A percentile compares a stretch with the other conserved stretches of the same genome.
Conservation (phyloP, 2,888 invertebrate species). For the Rhabditophanes sp. region DNA sequence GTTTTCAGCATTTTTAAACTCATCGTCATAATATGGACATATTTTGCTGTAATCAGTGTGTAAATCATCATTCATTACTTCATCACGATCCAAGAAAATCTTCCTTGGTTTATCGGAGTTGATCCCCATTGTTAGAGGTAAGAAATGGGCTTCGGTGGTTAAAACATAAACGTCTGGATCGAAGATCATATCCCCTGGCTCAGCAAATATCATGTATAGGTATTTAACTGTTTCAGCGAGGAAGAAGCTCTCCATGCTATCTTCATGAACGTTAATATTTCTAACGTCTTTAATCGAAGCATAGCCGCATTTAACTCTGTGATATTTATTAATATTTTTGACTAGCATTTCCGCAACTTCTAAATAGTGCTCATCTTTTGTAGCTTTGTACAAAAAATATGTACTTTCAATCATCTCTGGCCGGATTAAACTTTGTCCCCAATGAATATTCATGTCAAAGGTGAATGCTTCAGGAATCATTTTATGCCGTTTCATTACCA, state of each 20-base stretch:
- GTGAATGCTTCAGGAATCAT: conserved; percentile 97
- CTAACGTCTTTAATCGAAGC: conserved; percentile 90
- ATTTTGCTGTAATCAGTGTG: too few relatives aligned
- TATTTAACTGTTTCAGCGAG: conserved; percentile 95
- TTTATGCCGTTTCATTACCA: conserved; percentile 88
- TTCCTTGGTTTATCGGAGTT: too few relatives aligned
- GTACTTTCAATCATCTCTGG: conserved; percentile 96
- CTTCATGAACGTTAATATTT: conserved; percentile 66
- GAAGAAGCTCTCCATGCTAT: conserved; percentile 94
- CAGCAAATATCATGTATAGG: conserved; percentile 75
- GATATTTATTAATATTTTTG: conserved; percentile 70
- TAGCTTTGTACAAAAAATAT: conserved; percentile 82
- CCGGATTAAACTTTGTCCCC: conserved; percentile 88
- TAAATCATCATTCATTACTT: too few relatives aligned
- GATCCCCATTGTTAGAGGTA: conserved; percentile 58
- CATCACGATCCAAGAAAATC: too few relatives aligned
- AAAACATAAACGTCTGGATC: conserved; percentile 49
- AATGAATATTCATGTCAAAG: conserved; percentile 89
- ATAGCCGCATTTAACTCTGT: conserved; percentile 85
- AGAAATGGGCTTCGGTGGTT: conserved; percentile 70
- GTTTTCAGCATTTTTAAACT: too few relatives aligned
- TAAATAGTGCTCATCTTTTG: conserved; percentile 83
- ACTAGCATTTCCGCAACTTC: conserved; percentile 63
- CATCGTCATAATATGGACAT: too few relatives aligned
- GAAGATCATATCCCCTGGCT: conserved; percentile 57